A percentile compares a stretch with the other conserved stretches of the same genome.
Conservation (phyloP, 2,888 invertebrate species). For the Suillia variegata region DNA sequence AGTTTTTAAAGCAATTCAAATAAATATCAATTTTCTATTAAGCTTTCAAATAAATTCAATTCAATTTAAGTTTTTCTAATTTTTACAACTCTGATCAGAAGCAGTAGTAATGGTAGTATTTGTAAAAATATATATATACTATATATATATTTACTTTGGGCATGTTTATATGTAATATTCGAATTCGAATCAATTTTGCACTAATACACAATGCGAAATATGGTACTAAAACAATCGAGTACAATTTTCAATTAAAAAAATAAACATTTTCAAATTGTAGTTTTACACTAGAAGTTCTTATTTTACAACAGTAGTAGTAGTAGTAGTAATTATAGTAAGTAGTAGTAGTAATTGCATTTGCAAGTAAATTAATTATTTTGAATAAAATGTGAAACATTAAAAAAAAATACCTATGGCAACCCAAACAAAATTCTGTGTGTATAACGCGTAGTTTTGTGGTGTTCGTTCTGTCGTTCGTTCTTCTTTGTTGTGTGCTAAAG, state of each 20-base stretch:
- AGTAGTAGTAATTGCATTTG: conserved; percentile 3
- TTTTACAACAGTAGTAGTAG: conserved; percentile 3
- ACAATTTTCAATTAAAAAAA: conserved; percentile 1
- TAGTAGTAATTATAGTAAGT: conserved; percentile 12
- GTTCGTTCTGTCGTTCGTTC: background rate
- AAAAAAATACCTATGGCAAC: conserved; percentile 18
- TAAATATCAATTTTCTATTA: too few relatives aligned
- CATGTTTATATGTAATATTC: background rate
- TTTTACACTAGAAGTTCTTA: conserved; percentile 11
- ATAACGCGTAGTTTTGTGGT: background rate
- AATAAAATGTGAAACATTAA: background rate
- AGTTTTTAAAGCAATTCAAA: too few relatives aligned
- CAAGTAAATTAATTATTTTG: conserved; percentile 10
- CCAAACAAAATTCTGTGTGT: conserved; percentile 13
- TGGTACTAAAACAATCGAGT: background rate
- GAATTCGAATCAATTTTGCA: background rate
- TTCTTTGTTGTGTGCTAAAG: background rate
- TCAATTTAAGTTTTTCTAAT: too few relatives aligned
- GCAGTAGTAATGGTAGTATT: too few relatives aligned
- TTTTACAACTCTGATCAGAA: too few relatives aligned
- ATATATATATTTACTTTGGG: background rate
- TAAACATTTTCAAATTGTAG: background rate
- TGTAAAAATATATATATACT: background rate
- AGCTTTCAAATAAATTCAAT: too few relatives aligned
- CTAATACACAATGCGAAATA: conserved; percentile 9